Base-by-base conservation (phyloP, 2,888 invertebrate genomes). In the Bembecia ichneumoniformis region DNA sequence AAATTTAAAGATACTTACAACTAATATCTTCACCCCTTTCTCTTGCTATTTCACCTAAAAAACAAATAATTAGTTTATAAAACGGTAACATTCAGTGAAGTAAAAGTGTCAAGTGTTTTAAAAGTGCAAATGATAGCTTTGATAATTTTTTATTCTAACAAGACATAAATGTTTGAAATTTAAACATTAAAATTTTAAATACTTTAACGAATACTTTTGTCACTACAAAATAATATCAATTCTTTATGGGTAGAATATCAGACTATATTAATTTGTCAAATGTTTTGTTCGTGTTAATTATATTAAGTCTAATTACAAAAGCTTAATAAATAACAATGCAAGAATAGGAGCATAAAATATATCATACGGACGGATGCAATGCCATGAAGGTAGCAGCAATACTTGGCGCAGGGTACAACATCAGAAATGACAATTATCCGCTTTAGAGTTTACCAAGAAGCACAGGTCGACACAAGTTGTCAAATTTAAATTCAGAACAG, bases 11-110 rank as follows among this genome's bases (percentile, higher is more conserved):
- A 59, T 81, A 93, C 93, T 93, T 88, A 94, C 94, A 88, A 82
- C 91, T 92, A 64, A 91, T 90, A 73, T 93, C 93, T 77, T 93
- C 93, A 64, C 92, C 93, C 72, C 92, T 90, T 80, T 91, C 91
- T 72, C 92, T 89, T 63, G 92, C 91, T 71, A 92, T 90, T 83
- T 93, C 93, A 89, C 92, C 93, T 93, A 89, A 59, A n/a, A 90
- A 89, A 64, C 58, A 28, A 28, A 28, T 5, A 28, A 28, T 28
- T 1, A 3, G 1, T 28, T 28, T 28, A 28, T 5, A 28, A 28
- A 28, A 7, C 28, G 28, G 7, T 28, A 28, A 28, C 7, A 1
- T 28, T 28, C 5, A 28, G 7, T 7, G 28, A 28, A 7, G 28
- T 28, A 28, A 28, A 28, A 28, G 28, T 28, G 28, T 28, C 28